phyloP scores from a whole-genome alignment of 2,888 invertebrate genomes.

The Hirtodrosophila trivittata region DNA sequence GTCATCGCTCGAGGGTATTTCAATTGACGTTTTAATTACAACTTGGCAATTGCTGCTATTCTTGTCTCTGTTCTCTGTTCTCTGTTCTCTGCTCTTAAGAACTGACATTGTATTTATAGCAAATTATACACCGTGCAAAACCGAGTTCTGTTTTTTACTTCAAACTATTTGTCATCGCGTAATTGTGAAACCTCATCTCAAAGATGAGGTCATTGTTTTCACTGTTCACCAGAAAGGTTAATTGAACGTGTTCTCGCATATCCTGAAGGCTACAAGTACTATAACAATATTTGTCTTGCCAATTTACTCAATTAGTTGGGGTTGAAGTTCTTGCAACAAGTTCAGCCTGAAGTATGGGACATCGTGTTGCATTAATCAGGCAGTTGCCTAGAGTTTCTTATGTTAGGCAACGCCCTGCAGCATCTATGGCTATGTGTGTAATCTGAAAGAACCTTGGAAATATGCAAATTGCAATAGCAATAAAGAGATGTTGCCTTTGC shows the following conservation, averaged over 20 bases:
- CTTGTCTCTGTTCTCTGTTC: slow-evolving; percentile 5
- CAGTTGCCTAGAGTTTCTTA: slow-evolving; percentile 39
- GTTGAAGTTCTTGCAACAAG: slow-evolving; percentile 20
- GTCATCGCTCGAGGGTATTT: slow-evolving; percentile 36
- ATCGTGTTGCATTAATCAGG: slow-evolving; percentile 61
- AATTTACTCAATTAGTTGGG: slow-evolving; percentile 50
- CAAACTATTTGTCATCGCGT: not conserved
- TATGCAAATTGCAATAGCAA: slow-evolving; percentile 7
- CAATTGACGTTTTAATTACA: slow-evolving; percentile 67
- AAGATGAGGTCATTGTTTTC: slow-evolving; percentile 49
- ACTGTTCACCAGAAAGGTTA: slow-evolving; percentile 17
- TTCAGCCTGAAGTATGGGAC: slow-evolving; percentile 29
- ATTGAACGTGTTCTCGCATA: not conserved
- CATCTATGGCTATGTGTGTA: slow-evolving; percentile 5
- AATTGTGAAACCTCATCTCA: slow-evolving; percentile 21
- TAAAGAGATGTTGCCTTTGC: not conserved
- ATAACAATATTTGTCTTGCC: slow-evolving; percentile 43
- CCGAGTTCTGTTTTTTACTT: slow-evolving; percentile 3
- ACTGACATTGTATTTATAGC: slow-evolving; percentile 25
- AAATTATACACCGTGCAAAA: slow-evolving; percentile 3
- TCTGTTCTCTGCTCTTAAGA: slow-evolving; percentile 12
- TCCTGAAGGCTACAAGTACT: not conserved
- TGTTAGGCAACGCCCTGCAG: slow-evolving; percentile 42
- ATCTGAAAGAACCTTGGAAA: slow-evolving; percentile 2
- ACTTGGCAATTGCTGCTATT: slow-evolving; percentile 25